Evolutionary conservation across 2,113 vertebrate species (phyloP).

Genomic region (Odobenus rosmarus): DNA sequence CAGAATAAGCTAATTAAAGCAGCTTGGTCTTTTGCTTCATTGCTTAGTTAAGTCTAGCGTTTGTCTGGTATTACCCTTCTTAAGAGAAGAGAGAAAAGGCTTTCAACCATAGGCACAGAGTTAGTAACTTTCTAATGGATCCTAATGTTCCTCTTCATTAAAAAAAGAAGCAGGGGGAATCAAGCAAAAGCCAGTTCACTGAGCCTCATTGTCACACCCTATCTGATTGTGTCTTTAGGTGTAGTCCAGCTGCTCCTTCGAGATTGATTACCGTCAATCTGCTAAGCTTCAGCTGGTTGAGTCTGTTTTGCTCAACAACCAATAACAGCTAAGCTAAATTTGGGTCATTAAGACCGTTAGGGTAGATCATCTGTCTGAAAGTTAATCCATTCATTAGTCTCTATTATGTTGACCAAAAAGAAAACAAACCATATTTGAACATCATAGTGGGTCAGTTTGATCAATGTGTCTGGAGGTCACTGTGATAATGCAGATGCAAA

Average conservation of each 20-base stretch:
- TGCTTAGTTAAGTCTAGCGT: background rate
- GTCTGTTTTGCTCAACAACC: background rate
- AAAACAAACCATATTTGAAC: background rate
- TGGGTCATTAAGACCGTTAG: background rate
- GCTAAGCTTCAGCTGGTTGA: background rate
- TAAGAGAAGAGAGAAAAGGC: background rate
- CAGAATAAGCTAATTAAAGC: background rate
- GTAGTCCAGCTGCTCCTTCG: background rate
- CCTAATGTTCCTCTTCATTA: background rate
- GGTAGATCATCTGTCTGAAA: background rate
- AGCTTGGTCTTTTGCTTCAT: background rate
- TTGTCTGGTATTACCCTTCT: background rate
- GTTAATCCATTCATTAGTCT: background rate
- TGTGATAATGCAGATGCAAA: background rate
- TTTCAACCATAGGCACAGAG: background rate
- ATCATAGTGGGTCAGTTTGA: background rate
- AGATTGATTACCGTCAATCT: background rate
- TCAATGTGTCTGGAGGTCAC: background rate
- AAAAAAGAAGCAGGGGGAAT: background rate
- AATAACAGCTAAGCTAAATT: background rate
- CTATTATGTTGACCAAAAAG: background rate
- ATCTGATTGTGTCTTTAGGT: background rate
- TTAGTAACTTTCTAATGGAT: constrained; percentile 27
- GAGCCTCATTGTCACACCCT: background rate
- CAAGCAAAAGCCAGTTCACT: background rate